A percentile compares a stretch with the other conserved stretches of the same genome.
These are phyloP conservation scores for Neotoma lepida DNA, from an alignment of 2,113 vertebrate species.

Conservation along the genomic window DNA sequence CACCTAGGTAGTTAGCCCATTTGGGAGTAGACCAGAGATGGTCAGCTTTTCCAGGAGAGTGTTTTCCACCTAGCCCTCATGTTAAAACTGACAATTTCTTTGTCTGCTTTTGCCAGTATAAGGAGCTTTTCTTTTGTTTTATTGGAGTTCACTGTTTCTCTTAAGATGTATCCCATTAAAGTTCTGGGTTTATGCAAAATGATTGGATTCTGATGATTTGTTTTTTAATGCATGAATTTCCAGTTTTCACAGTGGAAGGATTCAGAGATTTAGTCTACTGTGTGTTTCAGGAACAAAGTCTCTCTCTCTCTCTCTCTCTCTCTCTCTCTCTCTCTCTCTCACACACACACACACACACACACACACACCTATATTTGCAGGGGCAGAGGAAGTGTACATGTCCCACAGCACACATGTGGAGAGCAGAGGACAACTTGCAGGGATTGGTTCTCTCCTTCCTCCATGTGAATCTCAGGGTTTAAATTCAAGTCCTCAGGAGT, in stretches of 20 bases:
- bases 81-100: not conserved
- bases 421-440: not conserved
- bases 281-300: constrained; percentile 13
- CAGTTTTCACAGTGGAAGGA: not conserved
- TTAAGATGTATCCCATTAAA: not conserved
- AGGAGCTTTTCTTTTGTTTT: not conserved
- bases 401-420: not conserved
- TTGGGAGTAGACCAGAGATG: not conserved
- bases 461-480: not conserved
- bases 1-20: not conserved
- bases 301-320: no score
- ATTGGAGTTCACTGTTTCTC: not conserved
- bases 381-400: not conserved
- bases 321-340: not conserved
- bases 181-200: not conserved
- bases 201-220: not conserved
- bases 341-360: not conserved
- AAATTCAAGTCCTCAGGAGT: not conserved
- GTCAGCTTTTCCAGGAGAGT: not conserved
- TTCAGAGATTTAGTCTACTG: not conserved
- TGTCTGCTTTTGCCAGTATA: constrained; percentile 42
- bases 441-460: not conserved
- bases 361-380: not conserved
- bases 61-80: not conserved
- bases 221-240: constrained; percentile 8